phyloP scores from a whole-genome alignment of 2,113 vertebrate species.

The Gymnogyps californianus region DNA sequence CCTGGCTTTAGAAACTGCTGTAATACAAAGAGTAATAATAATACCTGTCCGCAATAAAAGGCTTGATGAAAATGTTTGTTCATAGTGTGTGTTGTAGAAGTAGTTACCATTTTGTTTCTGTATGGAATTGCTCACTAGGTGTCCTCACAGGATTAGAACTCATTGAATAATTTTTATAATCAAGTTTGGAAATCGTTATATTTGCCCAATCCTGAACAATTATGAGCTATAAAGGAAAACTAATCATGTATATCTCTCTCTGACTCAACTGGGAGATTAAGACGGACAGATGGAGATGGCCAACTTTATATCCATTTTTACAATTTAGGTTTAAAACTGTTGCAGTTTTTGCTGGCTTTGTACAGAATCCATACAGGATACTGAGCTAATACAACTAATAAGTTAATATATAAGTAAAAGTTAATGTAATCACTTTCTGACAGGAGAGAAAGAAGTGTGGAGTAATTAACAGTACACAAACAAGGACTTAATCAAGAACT shows the following conservation, averaged over 20 bases:
- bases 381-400: neutral
- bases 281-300: neutral
- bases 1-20: neutral
- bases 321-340: neutral
- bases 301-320: neutral
- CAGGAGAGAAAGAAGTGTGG: neutral
- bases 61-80: neutral
- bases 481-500: neutral
- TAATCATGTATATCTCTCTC: neutral
- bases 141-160: slow-evolving; percentile 56
- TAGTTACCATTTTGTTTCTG: neutral
- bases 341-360: neutral
- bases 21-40: neutral
- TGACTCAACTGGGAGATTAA: neutral
- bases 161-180: neutral
- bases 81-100: neutral
- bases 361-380: neutral
- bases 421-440: neutral
- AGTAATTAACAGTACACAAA: neutral
- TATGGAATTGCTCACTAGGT: slow-evolving; percentile 42
- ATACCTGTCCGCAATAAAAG: neutral
- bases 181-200: neutral
- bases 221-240: neutral
- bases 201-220: neutral
- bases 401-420: neutral